Evolutionary conservation across 2,888 invertebrate genomes (phyloP), one percentile per base, ranked within the genome.

Genomic region (Ryuthela nishihirai): DNA sequence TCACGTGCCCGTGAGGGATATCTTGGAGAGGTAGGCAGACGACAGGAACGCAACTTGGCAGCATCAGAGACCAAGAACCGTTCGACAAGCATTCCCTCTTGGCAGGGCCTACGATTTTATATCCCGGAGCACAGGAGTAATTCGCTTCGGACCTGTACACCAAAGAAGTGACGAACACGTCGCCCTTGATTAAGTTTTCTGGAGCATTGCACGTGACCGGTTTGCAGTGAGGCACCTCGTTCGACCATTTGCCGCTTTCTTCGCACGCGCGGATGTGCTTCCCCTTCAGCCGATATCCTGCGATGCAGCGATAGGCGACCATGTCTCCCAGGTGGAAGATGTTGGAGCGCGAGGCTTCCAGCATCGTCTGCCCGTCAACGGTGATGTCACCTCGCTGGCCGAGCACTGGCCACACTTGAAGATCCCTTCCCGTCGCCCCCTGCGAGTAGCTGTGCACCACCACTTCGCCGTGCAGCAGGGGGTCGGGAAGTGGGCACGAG

Each of bases 161-260:
- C 3, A 44, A 38, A 3, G 50, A 47, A 34, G 39, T 23, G 10
- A 52, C 42, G 10, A 54, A 46, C 48, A 58, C 46, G 26, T 54
- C 50, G 10, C 62, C 62, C 36, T 55, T 26, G 41, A 54, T 40
- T 5, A 60, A 32, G 24, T 53, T 53, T 47, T 50, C 53, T 10
- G 60, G 59, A 23, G 48, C 46, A 18, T 21, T 48, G 25, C 63
- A 63, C 5, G 35, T 45, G 20, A 59, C 41, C 7, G 63, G 48
- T 24, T 52, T 46, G 36, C 63, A 63, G 9, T 40, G 26, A 9
- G 72, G 72, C 48, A 69, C 65, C 24, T 67, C 58, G 17, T 67
- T 67, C 2, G 69, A 65, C 72, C 72, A 72, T 21, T 69, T 69
- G 20, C 69, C 70, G 49, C 70, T 69, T 34, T 67, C 66, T 40